Conservation (phyloP, 2,797 vertebrate species). For the Syndactyla subalaris region DNA sequence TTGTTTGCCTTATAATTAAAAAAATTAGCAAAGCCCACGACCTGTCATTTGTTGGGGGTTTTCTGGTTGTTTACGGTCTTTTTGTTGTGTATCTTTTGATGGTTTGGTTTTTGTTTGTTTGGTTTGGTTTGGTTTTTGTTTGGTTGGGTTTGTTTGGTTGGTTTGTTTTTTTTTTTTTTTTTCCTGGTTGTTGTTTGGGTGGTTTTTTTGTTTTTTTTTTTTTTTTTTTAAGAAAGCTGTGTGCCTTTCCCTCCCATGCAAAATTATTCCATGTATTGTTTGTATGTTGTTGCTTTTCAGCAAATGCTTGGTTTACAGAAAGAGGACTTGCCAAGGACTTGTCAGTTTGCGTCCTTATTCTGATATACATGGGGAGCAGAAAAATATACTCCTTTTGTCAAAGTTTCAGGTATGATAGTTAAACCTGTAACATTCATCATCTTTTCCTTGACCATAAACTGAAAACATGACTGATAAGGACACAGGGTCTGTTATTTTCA, state of each 20-base stretch:
- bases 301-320: neutral
- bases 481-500: neutral
- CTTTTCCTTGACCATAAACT: neutral
- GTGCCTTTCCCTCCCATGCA: neutral
- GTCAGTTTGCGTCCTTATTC: neutral
- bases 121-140: neutral
- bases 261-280: neutral
- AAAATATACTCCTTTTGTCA: neutral
- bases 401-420: neutral
- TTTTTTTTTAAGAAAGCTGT: neutral
- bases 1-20: neutral
- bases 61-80: neutral
- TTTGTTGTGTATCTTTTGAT: neutral
- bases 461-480: neutral
- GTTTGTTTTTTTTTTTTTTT: neutral
- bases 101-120: neutral
- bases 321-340: neutral
- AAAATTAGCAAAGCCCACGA: neutral
- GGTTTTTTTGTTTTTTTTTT: neutral
- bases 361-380: neutral
- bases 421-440: neutral
- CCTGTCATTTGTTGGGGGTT: neutral
- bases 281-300: neutral
- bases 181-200: too few species aligned
- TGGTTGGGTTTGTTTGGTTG: too few species aligned